Percentiles rank a stretch among this genome's conserved stretches.
Conservation (phyloP, 2,113 vertebrate species). For the Colinus virginianus region DNA sequence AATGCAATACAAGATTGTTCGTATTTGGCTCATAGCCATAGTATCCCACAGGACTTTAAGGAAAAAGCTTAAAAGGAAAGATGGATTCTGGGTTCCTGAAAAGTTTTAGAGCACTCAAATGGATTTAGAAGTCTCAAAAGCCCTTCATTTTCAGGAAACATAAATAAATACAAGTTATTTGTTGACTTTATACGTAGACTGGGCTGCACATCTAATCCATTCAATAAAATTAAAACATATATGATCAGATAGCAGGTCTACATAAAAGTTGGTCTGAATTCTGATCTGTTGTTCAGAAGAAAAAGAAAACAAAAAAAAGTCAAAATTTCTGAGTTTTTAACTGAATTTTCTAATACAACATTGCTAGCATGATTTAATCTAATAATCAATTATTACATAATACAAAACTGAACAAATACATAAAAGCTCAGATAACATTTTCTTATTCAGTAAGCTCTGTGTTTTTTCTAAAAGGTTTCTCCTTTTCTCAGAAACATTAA, state of each 20-base stretch:
- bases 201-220: not conserved
- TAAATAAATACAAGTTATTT: not conserved
- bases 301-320: not conserved
- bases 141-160: not conserved
- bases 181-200: not conserved
- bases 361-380: not conserved
- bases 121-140: not conserved
- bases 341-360: not conserved
- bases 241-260: not conserved
- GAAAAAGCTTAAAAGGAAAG: not conserved
- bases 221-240: not conserved
- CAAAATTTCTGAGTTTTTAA: not conserved
- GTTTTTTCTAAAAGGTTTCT: slow-evolving; percentile 1
- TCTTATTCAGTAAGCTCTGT: not conserved
- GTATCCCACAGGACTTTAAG: not conserved
- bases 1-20: not conserved
- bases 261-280: not conserved
- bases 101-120: not conserved
- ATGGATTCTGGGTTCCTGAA: not conserved
- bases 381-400: not conserved
- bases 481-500: not conserved
- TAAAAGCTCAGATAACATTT: not conserved
- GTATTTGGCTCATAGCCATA: not conserved
- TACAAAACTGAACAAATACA: not conserved
- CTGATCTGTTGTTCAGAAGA: not conserved